Base-by-base conservation (phyloP, 2,888 invertebrate species). In the Trissoscelio sp. region DNA sequence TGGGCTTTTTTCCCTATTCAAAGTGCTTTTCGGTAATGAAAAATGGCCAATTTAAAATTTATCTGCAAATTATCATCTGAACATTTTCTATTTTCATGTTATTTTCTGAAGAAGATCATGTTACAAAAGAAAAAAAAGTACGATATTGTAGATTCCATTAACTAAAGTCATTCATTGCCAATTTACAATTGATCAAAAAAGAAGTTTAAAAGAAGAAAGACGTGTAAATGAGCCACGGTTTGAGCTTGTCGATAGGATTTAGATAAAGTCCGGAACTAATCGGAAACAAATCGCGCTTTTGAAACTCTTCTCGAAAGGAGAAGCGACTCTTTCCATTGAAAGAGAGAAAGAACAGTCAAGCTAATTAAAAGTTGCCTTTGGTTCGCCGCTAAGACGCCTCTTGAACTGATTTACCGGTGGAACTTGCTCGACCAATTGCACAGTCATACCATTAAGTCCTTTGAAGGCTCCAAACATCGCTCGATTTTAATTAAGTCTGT, bases 361-460 rank as follows among this genome's bases (percentile, higher is more conserved):
- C 73, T 79, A 79, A 82, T 82, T 82, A 79, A 79, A 79, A 82
- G 79, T 82, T 77, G 64, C 75, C 72, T 66, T 69, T 57, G 66
- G 67, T 53, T 77, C 62, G 64, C 72, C 69, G 62, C 72, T 79
- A 75, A 79, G 79, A 57, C 46, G 79, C 34, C 57, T 72, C 67
- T 79, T 42, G 42, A 66, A 67, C 72, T 79, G 72, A 82, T 75
- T 82, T 67, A 70, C 60, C 60, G 44, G 12, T 31, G 46, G 42
- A 79, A 82, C 69, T 79, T 75, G 57, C 57, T 58, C 39, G 58
- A 51, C 55, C 79, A 46, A 77, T 77, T 67, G 34, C 67, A 66
- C 62, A 48, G 60, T 37, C 62, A 57, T 57, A 64, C 37, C 44
- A 74, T 80, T 75, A 80, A 75, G 70, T 70, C 44, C 74, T 80